Percentiles rank a stretch among this genome's conserved stretches.
phyloP scores from a whole-genome alignment of 2,888 invertebrate species.

The Acholoe squamosa region DNA sequence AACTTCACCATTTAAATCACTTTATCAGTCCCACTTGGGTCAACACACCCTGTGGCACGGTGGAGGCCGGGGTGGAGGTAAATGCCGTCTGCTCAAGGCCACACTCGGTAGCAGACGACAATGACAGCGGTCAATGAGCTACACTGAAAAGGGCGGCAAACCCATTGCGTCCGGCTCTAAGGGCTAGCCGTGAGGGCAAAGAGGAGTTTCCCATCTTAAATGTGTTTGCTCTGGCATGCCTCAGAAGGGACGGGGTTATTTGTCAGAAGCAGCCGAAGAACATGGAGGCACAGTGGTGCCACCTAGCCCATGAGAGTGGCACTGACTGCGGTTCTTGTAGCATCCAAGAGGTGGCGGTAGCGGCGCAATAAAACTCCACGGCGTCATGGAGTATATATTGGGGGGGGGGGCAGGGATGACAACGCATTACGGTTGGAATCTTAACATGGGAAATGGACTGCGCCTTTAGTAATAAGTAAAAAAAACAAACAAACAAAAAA shows the following conservation, averaged over 20 bases:
- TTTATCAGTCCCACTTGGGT: neutral
- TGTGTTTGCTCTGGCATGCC: slow-evolving; percentile 1
- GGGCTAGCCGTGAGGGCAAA: neutral
- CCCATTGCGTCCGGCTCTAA: neutral
- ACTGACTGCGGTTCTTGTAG: neutral
- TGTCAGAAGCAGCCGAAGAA: neutral
- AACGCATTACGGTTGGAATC: too few species aligned
- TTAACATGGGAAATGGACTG: too few species aligned
- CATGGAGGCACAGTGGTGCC: neutral
- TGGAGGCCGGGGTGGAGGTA: too few species aligned
- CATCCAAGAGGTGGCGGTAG: slow-evolving; percentile 9
- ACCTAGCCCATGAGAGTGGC: neutral
- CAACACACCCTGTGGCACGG: neutral
- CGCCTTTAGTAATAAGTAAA: too few species aligned
- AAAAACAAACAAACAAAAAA: too few species aligned
- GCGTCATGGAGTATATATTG: too few species aligned
- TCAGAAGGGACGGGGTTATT: neutral
- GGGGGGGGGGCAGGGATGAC: too few species aligned
- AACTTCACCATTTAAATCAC: neutral
- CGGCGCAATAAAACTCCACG: neutral
- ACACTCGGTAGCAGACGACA: neutral
- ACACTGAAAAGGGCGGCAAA: neutral
- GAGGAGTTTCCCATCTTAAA: neutral
- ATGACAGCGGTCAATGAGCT: slow-evolving; percentile 2
- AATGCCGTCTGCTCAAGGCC: neutral